Evolutionary conservation across 2,113 vertebrate genomes (phyloP), one percentile per base, ranked within the genome.

Genomic region (Passer domesticus): DNA sequence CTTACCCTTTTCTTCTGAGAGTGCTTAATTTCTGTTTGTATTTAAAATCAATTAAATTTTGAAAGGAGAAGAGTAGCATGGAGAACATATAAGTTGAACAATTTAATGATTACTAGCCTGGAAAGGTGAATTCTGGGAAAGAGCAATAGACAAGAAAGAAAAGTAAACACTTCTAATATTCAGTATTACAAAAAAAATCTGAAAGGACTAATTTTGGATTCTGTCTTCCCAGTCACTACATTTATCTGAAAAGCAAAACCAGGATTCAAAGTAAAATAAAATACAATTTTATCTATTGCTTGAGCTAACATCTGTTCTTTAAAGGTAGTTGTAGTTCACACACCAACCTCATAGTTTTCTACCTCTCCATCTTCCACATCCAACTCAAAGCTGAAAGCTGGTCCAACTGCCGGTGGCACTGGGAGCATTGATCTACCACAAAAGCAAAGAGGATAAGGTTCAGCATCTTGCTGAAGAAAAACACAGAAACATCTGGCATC

Each of bases 301-400:
- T 90, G 44, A 59, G 28, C 44, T 89, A 81, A 50, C 17, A 74
- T 53, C 58, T 44, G 19, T 56, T 95, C 33, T 33, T 76, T 58
- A 90, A 88, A 80, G 13, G 47, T 31, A 95, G 68, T 25, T 77
- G 78, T 23, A 95, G 25, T 96, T 97, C 6, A 33, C 78, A 82
- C 93, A 96, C 97, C 90, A 97, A 99, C 99, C 99, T 99, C 99
- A 13, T 99, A 99, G 98, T 99, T 99, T 98, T 99, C 99, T 87
- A 99, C 99, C 95, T 99, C 99, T 80, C 99, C 99, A 55, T 99
- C 99, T 95, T 99, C 99, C 76, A 99, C 99, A 89, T 99, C 99
- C 98, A 99, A 98, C 96, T 99, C 99, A 83, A 99, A 98, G 96
- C 99, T 99, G 97, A 99, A 99, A 87, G 99, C 97, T 82, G 99